Conservation (phyloP, 2,888 invertebrate genomes). For the Serrognathus titanus region DNA sequence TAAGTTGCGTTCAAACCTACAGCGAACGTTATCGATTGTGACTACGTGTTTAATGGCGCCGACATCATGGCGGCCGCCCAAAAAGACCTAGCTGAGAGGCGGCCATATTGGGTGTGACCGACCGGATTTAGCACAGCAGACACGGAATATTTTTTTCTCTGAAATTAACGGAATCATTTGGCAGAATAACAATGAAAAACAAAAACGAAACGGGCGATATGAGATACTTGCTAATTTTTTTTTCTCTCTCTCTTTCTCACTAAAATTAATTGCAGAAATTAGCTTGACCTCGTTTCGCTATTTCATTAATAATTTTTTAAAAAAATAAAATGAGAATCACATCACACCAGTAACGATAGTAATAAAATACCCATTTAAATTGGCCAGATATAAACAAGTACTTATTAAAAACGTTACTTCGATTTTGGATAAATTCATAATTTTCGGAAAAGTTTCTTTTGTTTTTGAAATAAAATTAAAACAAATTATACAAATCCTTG, state of each 20-base stretch:
- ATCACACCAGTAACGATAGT: neutral
- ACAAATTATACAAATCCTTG: conserved; percentile 8
- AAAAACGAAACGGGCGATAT: neutral
- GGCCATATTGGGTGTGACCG: conserved; percentile 1
- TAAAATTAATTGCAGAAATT: neutral
- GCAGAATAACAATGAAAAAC: neutral
- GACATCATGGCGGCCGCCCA: neutral
- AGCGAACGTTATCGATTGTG: neutral
- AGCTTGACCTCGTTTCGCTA: conserved; percentile 4
- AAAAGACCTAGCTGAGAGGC: neutral
- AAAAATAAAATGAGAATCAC: neutral
- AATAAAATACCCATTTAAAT: conserved; percentile 5
- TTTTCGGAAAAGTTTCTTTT: neutral
- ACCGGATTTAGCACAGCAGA: neutral
- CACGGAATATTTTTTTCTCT: neutral
- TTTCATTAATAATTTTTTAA: neutral
- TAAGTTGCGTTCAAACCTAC: no score
- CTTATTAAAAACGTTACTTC: conserved; percentile 1
- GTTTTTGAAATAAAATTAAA: conserved; percentile 5
- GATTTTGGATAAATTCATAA: neutral
- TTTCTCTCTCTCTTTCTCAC: neutral
- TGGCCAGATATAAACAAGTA: conserved; percentile 10
- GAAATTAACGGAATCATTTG: no score
- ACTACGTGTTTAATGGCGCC: neutral
- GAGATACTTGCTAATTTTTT: neutral